phyloP scores from a whole-genome alignment of 2,113 vertebrate genomes.

The Solea solea region DNA sequence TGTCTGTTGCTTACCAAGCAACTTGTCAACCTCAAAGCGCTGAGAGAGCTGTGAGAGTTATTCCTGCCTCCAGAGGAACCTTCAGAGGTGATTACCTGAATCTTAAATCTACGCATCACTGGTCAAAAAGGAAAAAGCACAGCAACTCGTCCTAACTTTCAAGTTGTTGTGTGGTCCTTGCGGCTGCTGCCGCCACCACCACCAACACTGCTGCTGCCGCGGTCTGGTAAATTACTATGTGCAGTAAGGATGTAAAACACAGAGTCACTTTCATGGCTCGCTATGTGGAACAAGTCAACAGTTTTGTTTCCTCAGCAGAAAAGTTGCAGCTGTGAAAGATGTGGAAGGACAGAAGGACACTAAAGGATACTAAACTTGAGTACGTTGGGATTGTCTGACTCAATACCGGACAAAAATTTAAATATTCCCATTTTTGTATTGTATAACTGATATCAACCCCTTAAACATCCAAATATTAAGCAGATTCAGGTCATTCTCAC shows the following conservation, averaged over 20 bases:
- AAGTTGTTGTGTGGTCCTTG: constrained; percentile 4
- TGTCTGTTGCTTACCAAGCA: too few relatives aligned
- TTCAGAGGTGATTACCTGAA: neutral
- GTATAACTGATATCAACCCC: too few relatives aligned
- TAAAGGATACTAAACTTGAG: neutral
- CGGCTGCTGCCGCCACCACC: constrained; percentile 14
- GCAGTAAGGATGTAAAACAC: constrained; percentile 60
- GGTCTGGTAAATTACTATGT: constrained; percentile 21
- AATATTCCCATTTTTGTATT: too few relatives aligned
- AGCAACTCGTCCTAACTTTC: neutral
- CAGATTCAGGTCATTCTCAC: too few relatives aligned
- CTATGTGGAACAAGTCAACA: constrained; percentile 60
- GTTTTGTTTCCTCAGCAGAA: constrained; percentile 58
- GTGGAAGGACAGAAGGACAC: constrained; percentile 7
- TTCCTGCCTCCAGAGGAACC: neutral
- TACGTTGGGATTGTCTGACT: too few relatives aligned
- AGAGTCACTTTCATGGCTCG: constrained; percentile 64
- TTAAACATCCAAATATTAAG: too few relatives aligned
- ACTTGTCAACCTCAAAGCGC: neutral
- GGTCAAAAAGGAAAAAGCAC: constrained; percentile 16
- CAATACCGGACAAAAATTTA: too few relatives aligned
- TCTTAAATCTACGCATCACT: constrained; percentile 12
- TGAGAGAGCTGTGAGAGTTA: neutral
- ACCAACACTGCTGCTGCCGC: neutral
- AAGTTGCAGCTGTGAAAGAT: constrained; percentile 21